phyloP scores from a whole-genome alignment of 2,113 vertebrate species.

The Heterocephalus glaber region DNA sequence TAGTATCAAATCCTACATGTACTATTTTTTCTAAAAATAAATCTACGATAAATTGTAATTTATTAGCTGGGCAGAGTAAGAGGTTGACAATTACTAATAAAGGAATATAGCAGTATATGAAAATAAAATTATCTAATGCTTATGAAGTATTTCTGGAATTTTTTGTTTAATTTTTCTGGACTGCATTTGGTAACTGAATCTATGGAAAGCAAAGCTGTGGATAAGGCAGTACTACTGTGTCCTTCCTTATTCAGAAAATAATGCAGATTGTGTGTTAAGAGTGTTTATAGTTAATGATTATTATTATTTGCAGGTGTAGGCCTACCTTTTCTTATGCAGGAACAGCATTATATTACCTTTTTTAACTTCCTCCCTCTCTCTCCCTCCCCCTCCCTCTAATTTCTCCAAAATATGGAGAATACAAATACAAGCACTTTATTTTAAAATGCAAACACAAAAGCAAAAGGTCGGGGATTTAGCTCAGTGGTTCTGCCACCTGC shows the following conservation, averaged over 20 bases:
- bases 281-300: conserved; percentile 19
- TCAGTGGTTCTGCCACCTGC: too few species aligned
- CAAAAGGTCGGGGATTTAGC: too few species aligned
- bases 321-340: not conserved
- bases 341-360: conserved; percentile 23
- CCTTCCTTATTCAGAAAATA: conserved; percentile 4
- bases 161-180: not conserved
- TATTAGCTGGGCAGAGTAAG: not conserved
- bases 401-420: not conserved
- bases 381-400: not conserved
- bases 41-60: not conserved
- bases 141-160: not conserved
- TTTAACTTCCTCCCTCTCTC: too few species aligned
- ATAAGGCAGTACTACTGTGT: not conserved
- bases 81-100: not conserved
- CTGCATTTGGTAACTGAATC: not conserved
- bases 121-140: not conserved
- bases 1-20: not conserved
- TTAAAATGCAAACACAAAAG: not conserved
- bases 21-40: not conserved
- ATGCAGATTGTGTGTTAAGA: not conserved
- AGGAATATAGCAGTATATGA: not conserved
- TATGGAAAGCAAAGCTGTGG: not conserved
- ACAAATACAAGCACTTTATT: not conserved
- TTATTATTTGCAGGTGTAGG: not conserved